Evolutionary conservation across 2,113 vertebrate genomes (phyloP).

Genomic region (Heterochromis multidens): DNA sequence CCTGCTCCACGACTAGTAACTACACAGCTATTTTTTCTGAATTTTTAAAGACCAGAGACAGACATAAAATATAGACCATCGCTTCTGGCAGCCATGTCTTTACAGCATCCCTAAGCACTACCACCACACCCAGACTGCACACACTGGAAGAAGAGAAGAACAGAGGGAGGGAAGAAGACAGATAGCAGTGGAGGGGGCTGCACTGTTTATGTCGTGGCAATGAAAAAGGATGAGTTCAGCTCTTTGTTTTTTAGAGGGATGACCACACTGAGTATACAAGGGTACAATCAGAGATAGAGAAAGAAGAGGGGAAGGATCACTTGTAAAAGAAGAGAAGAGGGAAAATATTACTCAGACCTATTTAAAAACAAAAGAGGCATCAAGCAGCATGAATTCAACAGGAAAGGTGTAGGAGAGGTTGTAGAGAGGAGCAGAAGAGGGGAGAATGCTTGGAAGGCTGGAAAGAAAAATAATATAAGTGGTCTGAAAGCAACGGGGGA

Average conservation of each 20-base stretch:
- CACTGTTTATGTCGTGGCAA: constrained; percentile 65
- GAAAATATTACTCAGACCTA: not conserved
- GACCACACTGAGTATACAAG: constrained; percentile 28
- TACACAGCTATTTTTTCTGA: not conserved
- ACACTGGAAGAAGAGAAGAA: not conserved
- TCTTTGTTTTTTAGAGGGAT: constrained; percentile 40
- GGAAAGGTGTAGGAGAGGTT: not conserved
- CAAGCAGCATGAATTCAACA: not conserved
- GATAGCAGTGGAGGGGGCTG: constrained; percentile 19
- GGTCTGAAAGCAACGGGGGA: not conserved
- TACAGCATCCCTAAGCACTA: constrained; percentile 27
- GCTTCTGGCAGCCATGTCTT: constrained; percentile 27
- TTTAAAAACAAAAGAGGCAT: not conserved
- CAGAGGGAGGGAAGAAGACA: not conserved
- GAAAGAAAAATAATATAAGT: not conserved
- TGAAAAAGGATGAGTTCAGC: constrained; percentile 61
- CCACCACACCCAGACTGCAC: constrained; percentile 66
- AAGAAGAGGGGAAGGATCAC: not conserved
- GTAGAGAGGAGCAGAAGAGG: not conserved
- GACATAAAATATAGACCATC: constrained; percentile 9
- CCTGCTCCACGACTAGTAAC: not conserved
- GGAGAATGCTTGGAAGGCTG: not conserved
- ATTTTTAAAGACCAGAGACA: not conserved
- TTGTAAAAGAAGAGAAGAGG: not conserved
- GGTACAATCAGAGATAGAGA: not conserved